Percentiles rank a stretch among this genome's conserved stretches.
Conservation (phyloP, 2,797 vertebrate genomes). For the Spinus olivaceus region DNA sequence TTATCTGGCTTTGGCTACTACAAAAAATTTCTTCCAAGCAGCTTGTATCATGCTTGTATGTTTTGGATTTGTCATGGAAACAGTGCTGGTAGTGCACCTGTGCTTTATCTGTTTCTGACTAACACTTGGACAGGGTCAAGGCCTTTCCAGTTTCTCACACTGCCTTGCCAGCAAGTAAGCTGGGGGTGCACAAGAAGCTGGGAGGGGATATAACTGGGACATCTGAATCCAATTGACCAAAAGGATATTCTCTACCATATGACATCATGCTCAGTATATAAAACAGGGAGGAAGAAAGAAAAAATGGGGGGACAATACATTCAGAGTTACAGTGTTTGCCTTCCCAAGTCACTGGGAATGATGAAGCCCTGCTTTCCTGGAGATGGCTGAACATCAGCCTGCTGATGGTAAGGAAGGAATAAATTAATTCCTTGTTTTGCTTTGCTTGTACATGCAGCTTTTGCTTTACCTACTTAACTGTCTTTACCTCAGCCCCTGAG, state of each 20-base stretch:
- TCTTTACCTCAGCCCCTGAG: neutral
- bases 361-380: neutral
- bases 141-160: neutral
- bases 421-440: neutral
- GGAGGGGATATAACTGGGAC: neutral
- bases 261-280: neutral
- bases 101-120: neutral
- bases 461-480: neutral
- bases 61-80: neutral
- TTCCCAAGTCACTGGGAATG: neutral
- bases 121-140: neutral
- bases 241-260: neutral
- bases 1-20: neutral
- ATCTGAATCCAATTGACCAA: neutral
- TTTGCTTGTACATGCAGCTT: neutral
- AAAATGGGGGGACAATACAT: fast-evolving
- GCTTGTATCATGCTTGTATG: neutral
- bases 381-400: neutral
- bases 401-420: fast-evolving
- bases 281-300: neutral
- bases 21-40: neutral
- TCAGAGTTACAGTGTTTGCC: fast-evolving
- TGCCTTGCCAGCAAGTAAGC: fast-evolving
- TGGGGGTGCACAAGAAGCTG: neutral
- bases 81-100: neutral